Percentiles rank a stretch among this genome's conserved stretches.
Conservation (phyloP, 2,888 invertebrate genomes). For the Hylaea fasciaria region DNA sequence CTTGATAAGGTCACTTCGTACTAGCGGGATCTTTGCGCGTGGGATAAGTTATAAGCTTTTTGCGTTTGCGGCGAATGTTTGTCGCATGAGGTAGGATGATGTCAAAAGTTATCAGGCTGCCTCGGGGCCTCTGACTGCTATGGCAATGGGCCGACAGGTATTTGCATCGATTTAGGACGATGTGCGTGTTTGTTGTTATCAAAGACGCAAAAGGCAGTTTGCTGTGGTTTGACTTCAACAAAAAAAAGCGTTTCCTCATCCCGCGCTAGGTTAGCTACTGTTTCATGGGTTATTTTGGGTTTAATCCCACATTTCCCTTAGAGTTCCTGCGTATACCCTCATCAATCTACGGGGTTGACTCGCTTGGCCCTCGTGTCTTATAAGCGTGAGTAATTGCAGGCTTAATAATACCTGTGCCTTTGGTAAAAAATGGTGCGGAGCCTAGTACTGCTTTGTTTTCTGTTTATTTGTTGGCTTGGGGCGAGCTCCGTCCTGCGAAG, state of each 20-base stretch:
- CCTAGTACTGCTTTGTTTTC: slow-evolving; percentile 18
- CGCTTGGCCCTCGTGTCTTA: slow-evolving; percentile 16
- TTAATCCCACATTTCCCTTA: neutral
- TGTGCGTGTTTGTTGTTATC: too few species aligned
- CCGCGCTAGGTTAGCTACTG: too few species aligned
- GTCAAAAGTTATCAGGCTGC: too few species aligned
- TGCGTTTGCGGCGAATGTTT: neutral
- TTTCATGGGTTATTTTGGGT: too few species aligned
- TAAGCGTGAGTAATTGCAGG: slow-evolving; percentile 24
- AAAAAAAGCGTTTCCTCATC: too few species aligned
- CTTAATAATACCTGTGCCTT: slow-evolving; percentile 8
- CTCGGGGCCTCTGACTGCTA: too few species aligned
- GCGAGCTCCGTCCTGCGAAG: slow-evolving; percentile 1
- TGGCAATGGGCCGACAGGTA: too few species aligned
- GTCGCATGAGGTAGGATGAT: too few species aligned
- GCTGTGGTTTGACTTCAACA: too few species aligned
- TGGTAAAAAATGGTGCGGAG: slow-evolving; percentile 9
- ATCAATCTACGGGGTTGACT: neutral
- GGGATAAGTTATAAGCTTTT: slow-evolving; percentile 30
- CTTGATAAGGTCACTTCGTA: slow-evolving; percentile 48
- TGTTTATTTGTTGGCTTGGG: slow-evolving; percentile 20
- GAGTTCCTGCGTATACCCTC: neutral
- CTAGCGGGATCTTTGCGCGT: slow-evolving; percentile 44
- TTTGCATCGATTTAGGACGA: too few species aligned
- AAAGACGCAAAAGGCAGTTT: too few species aligned